phyloP scores from a whole-genome alignment of 2,113 vertebrate species.

The Phaethornis superciliosus region DNA sequence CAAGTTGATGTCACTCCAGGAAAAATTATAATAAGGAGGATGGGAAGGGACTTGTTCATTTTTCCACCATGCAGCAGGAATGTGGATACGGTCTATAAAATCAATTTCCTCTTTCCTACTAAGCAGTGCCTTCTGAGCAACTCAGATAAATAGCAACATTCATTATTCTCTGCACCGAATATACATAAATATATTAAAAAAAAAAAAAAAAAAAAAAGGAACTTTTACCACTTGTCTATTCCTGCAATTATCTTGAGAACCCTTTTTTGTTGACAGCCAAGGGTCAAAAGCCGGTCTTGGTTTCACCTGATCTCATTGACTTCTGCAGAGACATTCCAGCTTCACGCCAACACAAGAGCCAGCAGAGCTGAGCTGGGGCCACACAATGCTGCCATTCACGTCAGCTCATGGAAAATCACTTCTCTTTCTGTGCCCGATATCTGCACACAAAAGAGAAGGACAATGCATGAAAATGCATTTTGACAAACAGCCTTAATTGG shows the following conservation, averaged over 20 bases:
- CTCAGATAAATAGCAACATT: background rate
- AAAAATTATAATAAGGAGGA: background rate
- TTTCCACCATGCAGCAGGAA: background rate
- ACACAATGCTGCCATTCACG: conserved; percentile 42
- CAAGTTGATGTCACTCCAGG: background rate
- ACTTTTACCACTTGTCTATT: background rate
- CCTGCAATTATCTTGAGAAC: conserved; percentile 38
- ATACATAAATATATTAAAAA: background rate
- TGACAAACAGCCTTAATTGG: accelerated
- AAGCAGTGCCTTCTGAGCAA: background rate
- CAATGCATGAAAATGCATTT: accelerated
- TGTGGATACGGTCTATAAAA: conserved; percentile 6
- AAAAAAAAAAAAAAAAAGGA: conserved; percentile 11
- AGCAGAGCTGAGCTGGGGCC: background rate
- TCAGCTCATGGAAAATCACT: conserved; percentile 4
- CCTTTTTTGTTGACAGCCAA: background rate
- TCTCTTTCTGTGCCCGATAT: background rate
- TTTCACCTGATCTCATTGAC: conserved; percentile 32
- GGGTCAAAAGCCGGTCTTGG: conserved; percentile 27
- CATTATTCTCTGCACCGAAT: background rate
- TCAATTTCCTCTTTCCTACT: conserved; percentile 59
- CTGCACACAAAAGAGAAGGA: background rate
- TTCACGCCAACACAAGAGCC: background rate
- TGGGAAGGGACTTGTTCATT: conserved; percentile 37
- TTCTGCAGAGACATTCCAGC: conserved; percentile 13